Conservation (phyloP, 2,113 vertebrate species). For the Stictonetta naevosa region DNA sequence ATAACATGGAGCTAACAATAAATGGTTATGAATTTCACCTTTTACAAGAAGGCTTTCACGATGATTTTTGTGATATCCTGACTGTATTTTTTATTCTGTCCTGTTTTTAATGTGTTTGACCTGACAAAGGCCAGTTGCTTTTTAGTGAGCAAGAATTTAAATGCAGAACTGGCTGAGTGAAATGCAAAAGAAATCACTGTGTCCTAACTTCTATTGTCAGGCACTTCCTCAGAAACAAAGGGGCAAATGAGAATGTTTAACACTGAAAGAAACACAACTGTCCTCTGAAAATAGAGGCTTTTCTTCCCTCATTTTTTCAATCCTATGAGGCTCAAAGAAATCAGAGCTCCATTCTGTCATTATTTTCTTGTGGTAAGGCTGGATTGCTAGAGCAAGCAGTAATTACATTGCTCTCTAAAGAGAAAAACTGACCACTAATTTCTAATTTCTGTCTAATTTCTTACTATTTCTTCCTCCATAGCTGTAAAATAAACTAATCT, state of each 20-base stretch:
- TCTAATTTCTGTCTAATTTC: background rate
- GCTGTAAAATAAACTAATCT: background rate
- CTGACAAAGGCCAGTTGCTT: background rate
- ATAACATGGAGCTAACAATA: background rate
- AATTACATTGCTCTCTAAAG: background rate
- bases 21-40: background rate
- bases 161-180: background rate
- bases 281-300: background rate
- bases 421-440: background rate
- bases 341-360: background rate
- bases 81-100: background rate
- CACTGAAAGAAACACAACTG: background rate
- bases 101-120: background rate
- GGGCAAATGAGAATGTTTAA: background rate
- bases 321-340: background rate
- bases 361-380: background rate
- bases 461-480: background rate
- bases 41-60: background rate
- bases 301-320: background rate
- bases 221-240: background rate
- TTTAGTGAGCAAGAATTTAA: background rate
- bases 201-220: background rate
- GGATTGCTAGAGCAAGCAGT: background rate
- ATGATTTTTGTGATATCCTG: background rate
- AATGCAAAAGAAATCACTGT: background rate